Evolutionary conservation across 2,797 vertebrate species (phyloP).

Genomic region (Gila robusta): DNA sequence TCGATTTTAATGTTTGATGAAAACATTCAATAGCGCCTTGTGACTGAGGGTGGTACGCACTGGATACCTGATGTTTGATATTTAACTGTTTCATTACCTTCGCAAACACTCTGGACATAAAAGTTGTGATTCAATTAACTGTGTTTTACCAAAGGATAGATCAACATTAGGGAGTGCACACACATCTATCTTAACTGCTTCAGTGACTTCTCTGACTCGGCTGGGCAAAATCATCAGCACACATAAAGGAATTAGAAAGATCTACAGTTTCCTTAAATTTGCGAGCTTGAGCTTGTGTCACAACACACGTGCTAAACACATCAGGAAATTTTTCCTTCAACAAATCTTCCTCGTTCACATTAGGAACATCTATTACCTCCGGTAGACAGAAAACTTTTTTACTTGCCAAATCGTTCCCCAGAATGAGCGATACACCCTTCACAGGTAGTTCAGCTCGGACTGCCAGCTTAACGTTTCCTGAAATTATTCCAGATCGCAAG

Average conservation of each 20-base stretch:
- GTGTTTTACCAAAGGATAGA: background rate
- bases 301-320: background rate
- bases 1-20: slow-evolving; percentile 1
- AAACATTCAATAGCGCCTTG: background rate
- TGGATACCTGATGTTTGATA: no score
- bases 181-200: background rate
- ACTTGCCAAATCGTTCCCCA: background rate
- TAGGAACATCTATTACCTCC: background rate
- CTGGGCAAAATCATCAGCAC: background rate
- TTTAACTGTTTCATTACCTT: no score
- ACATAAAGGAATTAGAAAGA: background rate
- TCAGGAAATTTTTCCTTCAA: background rate
- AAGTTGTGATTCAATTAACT: background rate
- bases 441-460: background rate
- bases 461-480: background rate
- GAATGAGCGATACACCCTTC: background rate
- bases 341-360: background rate
- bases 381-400: background rate
- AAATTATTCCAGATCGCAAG: background rate
- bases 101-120: no score
- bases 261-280: background rate
- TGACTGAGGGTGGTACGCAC: no score
- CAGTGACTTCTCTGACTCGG: background rate
- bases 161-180: background rate
- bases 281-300: background rate